Base-by-base conservation (phyloP, 2,113 vertebrate species). In the Tringa solitaria region DNA sequence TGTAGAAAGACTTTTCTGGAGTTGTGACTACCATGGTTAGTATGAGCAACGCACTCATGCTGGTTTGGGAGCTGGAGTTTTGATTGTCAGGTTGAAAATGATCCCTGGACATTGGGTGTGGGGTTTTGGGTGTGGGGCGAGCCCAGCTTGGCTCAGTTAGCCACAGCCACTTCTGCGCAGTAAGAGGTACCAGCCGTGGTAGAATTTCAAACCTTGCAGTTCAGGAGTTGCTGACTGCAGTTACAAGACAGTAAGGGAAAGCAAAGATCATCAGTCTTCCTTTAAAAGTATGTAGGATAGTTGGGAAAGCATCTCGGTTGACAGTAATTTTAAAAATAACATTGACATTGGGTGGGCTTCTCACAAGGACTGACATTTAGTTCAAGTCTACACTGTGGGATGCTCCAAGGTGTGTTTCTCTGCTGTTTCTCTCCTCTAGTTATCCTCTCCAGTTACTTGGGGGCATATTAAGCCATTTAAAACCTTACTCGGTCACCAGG, bases 61-160 rank as follows among this genome's bases (percentile, higher is more conserved):
- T 45, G 16, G 27, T 89, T 39, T 63, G 60, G 51, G 50, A 82
- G 41, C 77, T 30, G 20, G 16, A 46, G 28, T 56, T 57, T 53
- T 70, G 19, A 4, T 4, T 74, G 17, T 12, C 14, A 51, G n/a
- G 6, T 19, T 50, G 65, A 48, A 84, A 93, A 20, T 5, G n/a
- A 63, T 35, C n/a, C 59, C 28, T 33, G 35, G 21, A 64, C 33
- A 33, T 18, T 33, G n/a, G n/a, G n/a, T n/a, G n/a, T n/a, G n/a
- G n/a, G 0, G 16, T n/a, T 80, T 23, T 37, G 30, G 14, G 10
- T 4, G 1, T 6, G 4, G 4, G 10, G 23, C 8, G 13, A 81
- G 26, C 10, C 37, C 48, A 60, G 19, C 4, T 6, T 67, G 30
- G 20, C 48, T 90, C 26, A 14, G 5, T 20, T 0, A 3, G 43